Conservation (phyloP, 2,797 vertebrate species). For the Taeniopygia guttata region DNA sequence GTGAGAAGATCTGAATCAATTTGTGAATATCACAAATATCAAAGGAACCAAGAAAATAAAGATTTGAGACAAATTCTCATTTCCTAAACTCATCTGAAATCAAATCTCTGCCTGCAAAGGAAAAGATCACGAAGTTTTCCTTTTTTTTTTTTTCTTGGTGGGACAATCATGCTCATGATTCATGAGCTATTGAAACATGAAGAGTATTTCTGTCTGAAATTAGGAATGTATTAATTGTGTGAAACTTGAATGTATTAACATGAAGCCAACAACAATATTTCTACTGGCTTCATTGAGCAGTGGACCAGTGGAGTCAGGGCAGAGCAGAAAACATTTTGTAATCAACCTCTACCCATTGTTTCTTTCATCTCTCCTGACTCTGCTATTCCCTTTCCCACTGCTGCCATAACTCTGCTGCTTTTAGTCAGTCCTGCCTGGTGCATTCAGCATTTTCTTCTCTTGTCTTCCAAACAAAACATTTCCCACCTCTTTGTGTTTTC, state of each 20-base stretch:
- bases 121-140: background rate
- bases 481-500: conserved; percentile 39
- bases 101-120: background rate
- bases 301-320: background rate
- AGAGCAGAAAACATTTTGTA: background rate
- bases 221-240: background rate
- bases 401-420: background rate
- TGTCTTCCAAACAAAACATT: conserved; percentile 32
- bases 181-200: background rate
- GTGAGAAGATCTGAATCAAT: background rate
- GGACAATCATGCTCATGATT: background rate
- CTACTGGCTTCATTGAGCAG: background rate
- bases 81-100: background rate
- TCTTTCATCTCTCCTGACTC: background rate
- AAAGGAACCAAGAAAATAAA: background rate
- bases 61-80: background rate
- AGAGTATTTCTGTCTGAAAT: background rate
- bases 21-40: background rate
- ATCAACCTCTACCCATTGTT: background rate
- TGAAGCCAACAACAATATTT: background rate
- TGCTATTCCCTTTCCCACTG: background rate
- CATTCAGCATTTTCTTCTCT: conserved; percentile 11
- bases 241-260: background rate
- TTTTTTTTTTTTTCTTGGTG: background rate
- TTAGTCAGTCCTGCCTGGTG: background rate